Evolutionary conservation across 2,113 vertebrate species (phyloP).

Genomic region (Rhombomys opimus): DNA sequence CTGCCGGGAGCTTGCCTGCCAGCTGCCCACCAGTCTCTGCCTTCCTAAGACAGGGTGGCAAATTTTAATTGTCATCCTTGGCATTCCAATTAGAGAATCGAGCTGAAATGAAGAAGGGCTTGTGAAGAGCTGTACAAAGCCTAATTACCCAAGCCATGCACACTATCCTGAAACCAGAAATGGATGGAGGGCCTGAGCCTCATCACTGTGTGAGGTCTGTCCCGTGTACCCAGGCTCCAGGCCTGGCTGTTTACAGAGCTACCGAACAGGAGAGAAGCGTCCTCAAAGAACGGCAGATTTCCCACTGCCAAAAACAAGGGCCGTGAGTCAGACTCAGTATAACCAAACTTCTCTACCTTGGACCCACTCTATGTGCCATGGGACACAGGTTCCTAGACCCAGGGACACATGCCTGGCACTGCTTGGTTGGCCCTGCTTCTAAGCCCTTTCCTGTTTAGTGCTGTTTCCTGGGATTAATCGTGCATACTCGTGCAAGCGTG

Average conservation of each 20-base stretch:
- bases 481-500: no score
- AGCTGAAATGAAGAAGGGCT: not conserved
- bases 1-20: not conserved
- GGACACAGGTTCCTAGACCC: accelerated
- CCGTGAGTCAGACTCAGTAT: not conserved
- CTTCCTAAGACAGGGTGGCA: not conserved
- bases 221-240: not conserved
- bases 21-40: not conserved
- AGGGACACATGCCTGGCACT: not conserved
- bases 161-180: not conserved
- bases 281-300: not conserved
- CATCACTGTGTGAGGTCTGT: no score
- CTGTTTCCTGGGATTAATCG: not conserved
- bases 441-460: not conserved
- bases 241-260: not conserved
- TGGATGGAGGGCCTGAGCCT: accelerated
- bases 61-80: not conserved
- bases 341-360: not conserved
- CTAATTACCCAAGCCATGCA: not conserved
- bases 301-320: not conserved
- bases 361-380: not conserved
- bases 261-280: not conserved
- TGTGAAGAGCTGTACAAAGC: not conserved
- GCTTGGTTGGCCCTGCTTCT: not conserved
- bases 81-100: not conserved